Evolutionary conservation across 2,113 vertebrate genomes (phyloP).

Genomic region (Pteruthius melanotis): DNA sequence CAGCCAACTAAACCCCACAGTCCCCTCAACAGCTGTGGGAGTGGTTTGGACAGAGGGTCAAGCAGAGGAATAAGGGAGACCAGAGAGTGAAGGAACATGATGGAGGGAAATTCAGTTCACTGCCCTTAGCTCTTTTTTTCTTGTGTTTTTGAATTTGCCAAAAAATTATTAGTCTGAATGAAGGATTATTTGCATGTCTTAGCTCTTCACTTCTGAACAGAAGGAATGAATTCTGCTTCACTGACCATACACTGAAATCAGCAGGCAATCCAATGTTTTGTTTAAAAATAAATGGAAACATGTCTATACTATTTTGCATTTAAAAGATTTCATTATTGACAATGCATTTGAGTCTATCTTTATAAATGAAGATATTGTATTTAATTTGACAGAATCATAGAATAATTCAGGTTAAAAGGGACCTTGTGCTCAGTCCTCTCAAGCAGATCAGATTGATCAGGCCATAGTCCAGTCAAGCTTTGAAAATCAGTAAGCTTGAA

Average conservation of each 20-base stretch:
- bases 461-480: background rate
- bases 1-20: background rate
- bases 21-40: background rate
- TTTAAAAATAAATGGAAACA: background rate
- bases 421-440: background rate
- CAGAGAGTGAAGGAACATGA: background rate
- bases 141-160: background rate
- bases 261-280: background rate
- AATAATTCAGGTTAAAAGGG: background rate
- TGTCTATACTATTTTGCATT: background rate
- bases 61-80: background rate
- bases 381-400: background rate
- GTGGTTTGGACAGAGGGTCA: background rate
- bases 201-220: background rate
- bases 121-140: background rate
- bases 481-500: background rate
- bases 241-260: background rate
- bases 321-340: background rate
- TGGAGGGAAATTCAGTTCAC: background rate
- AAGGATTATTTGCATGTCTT: background rate
- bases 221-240: background rate
- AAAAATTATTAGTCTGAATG: background rate
- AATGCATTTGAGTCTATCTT: background rate
- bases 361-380: background rate
- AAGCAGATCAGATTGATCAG: background rate